Evolutionary conservation across 2,113 vertebrate species (phyloP).

Genomic region (Microcebus ravelobensis): DNA sequence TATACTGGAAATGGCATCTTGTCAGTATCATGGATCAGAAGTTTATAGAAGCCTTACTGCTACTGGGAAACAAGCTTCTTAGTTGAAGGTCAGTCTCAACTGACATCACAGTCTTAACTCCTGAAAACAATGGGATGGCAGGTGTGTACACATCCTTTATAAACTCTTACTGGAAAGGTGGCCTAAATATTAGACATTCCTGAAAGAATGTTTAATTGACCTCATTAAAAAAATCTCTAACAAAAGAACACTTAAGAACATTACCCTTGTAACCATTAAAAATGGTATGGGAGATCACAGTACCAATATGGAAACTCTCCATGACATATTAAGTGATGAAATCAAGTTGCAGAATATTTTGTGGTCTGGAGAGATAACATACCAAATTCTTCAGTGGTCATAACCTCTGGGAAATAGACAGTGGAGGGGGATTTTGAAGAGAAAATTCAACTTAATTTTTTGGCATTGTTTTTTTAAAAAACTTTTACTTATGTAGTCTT

Average conservation of each 20-base stretch:
- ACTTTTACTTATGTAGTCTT: too few relatives aligned
- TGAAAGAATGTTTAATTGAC: not conserved
- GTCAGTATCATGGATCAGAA: not conserved
- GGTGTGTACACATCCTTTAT: not conserved
- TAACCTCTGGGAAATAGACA: not conserved
- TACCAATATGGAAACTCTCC: not conserved
- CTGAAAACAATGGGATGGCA: not conserved
- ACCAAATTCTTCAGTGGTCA: not conserved
- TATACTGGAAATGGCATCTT: not conserved
- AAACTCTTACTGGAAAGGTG: not conserved
- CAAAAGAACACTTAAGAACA: not conserved
- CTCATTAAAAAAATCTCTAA: not conserved
- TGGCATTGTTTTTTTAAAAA: not conserved
- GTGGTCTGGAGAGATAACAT: not conserved
- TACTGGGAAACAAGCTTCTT: not conserved
- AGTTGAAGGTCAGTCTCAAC: not conserved
- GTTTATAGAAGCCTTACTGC: not conserved
- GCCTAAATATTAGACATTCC: not conserved
- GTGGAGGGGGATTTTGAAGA: not conserved
- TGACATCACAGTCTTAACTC: not conserved
- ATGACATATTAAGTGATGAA: not conserved
- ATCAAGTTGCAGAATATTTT: not conserved
- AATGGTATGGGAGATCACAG: not conserved
- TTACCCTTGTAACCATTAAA: not conserved
- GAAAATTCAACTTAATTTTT: not conserved